Evolutionary conservation across 2,888 invertebrate species (phyloP), one percentile per base, ranked within the genome.

Genomic region (Pollenia amentaria): DNA sequence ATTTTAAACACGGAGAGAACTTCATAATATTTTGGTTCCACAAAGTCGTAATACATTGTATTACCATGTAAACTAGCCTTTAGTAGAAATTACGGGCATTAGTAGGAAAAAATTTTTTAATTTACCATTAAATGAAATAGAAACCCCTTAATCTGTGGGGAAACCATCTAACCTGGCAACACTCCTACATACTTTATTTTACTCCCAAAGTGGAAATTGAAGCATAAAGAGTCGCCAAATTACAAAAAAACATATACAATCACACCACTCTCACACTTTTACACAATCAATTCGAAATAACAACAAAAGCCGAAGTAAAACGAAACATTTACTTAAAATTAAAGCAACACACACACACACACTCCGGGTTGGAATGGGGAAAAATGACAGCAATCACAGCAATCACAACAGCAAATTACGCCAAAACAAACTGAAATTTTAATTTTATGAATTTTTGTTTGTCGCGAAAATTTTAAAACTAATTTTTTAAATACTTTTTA

Each of bases 231-330:
- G 78, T 72, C 70, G 53, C 78, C 42, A 65, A 65, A 67, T 18
- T 53, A 29, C 51, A 21, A 72, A 14, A 72, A 18, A 16, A 18
- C 18, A 57, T 46, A 72, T 69, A 60, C 57, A 29, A 42, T 48
- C 80, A 75, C 44, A 29, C 38, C 42, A 6, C 18, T 42, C 73
- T 44, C 38, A 48, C 18, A 40, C n/a, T 46, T 29, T 55, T n/a
- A 18, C 18, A 46, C 60, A 69, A 48, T 18, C 48, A 75, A 38
- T 53, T 38, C 16, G 12, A 53, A 78, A 46, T 12, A 53, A 53
- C n/a, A 81, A 51, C 55, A 48, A 76, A 57, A 55, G 21, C 44
- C 75, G 75, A 76, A 76, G 64, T 76, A 53, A 64, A 64, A 76
- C 75, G 75, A 64, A 76, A 64, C 73, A 46, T 64, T 53, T 76